A percentile compares a stretch with the other conserved stretches of the same genome.
These are phyloP conservation scores for Hirtodrosophila duncani DNA, from an alignment of 2,888 invertebrate genomes.

Conservation along the genomic window DNA sequence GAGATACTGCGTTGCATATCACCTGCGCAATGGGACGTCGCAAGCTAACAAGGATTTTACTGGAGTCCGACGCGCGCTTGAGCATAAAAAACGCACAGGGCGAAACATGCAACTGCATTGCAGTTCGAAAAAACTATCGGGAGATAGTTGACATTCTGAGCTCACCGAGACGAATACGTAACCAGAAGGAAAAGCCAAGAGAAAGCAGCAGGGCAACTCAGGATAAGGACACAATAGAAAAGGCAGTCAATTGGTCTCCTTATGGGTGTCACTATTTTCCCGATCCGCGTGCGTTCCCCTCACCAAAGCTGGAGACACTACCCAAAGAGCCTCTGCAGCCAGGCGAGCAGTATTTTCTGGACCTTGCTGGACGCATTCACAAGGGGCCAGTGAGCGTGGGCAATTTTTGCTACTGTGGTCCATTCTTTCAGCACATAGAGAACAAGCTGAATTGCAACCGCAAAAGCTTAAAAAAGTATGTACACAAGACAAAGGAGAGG, in stretches of 20 bases:
- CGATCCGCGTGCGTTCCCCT: conserved; percentile 90
- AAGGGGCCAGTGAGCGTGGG: conserved; percentile 97
- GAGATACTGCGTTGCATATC: conserved; percentile 95
- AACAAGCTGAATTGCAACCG: conserved; percentile 86
- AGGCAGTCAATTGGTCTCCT: conserved; percentile 86
- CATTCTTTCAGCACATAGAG: conserved; percentile 93
- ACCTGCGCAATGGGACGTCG: conserved; percentile 95
- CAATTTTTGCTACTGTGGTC: conserved; percentile 95
- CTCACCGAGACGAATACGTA: conserved; percentile 75
- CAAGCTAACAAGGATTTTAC: conserved; percentile 92
- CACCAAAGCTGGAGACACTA: conserved; percentile 90
- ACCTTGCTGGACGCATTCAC: conserved; percentile 95
- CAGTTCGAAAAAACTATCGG: conserved; percentile 88
- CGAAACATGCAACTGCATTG: conserved; percentile 94
- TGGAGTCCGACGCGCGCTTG: conserved; percentile 90
- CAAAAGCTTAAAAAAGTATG: conserved; percentile 82
- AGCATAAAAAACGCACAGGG: conserved; percentile 81
- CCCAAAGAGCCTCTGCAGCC: conserved; percentile 90
- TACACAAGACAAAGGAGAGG: conserved; percentile 88
- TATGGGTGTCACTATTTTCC: conserved; percentile 95
- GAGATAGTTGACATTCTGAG: conserved; percentile 90
- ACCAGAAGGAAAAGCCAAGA: conserved; percentile 60
- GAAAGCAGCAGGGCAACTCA: conserved; percentile 55
- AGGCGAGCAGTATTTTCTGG: conserved; percentile 96
- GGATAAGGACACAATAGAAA: conserved; percentile 74